These are phyloP conservation scores for Nothoprocta perdicaria DNA, from an alignment of 2,113 vertebrate genomes.

Conservation along the genomic window DNA sequence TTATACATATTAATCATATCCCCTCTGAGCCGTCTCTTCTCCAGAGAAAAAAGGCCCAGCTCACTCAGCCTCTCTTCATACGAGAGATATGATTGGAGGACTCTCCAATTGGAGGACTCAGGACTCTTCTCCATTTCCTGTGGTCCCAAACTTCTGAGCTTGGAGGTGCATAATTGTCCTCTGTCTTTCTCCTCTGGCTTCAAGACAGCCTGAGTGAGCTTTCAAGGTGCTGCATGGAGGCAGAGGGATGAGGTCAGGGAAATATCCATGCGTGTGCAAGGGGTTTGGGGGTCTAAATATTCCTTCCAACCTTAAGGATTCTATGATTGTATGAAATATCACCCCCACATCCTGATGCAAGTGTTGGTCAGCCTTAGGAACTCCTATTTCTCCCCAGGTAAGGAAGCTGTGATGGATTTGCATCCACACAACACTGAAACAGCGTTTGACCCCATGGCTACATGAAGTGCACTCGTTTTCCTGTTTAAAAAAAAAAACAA, in stretches of 20 bases:
- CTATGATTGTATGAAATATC: too few species aligned
- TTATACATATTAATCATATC: too few species aligned
- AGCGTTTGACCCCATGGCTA: fast-evolving
- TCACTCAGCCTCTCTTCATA: too few species aligned
- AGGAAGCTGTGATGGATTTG: fast-evolving
- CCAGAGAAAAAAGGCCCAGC: too few species aligned
- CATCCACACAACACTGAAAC: fast-evolving
- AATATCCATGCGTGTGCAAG: not conserved
- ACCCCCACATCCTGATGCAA: not conserved
- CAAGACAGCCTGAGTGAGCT: not conserved
- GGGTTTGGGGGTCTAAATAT: too few species aligned
- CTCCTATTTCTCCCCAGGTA: not conserved
- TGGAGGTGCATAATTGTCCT: not conserved
- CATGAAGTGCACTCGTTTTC: not conserved
- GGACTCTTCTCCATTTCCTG: not conserved
- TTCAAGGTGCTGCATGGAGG: not conserved
- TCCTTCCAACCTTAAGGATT: too few species aligned
- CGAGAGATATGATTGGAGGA: too few species aligned
- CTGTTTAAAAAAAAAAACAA: not conserved
- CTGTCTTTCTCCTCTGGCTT: not conserved
- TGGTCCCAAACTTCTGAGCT: not conserved
- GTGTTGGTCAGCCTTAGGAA: not conserved
- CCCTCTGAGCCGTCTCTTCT: too few species aligned
- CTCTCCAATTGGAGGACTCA: too few species aligned
- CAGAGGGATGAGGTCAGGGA: not conserved